Percentiles rank a stretch among this genome's conserved stretches.
These are phyloP conservation scores for Corythornis madagascariensis DNA, from an alignment of 2,113 vertebrate species.

Conservation along the genomic window DNA sequence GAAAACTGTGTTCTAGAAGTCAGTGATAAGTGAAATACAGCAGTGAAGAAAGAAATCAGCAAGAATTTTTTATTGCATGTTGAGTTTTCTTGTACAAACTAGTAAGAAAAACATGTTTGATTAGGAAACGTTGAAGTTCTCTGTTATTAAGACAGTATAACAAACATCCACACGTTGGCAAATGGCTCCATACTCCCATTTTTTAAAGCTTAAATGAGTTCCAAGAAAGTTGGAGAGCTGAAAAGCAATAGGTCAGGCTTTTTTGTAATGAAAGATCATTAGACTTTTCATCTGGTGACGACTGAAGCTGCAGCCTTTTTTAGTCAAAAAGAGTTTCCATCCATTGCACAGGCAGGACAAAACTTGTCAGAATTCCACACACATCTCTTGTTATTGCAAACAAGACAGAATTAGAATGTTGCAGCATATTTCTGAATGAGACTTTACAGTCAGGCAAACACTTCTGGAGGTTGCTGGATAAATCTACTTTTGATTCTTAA, in stretches of 20 bases:
- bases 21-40: background rate
- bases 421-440: background rate
- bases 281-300: background rate
- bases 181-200: background rate
- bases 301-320: background rate
- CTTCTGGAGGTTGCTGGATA: background rate
- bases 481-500: conserved; percentile 1
- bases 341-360: background rate
- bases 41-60: background rate
- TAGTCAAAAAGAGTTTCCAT: background rate
- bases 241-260: background rate
- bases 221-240: background rate
- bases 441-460: background rate
- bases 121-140: background rate
- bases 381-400: background rate
- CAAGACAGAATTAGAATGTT: background rate
- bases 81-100: background rate
- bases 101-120: background rate
- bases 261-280: background rate
- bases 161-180: background rate
- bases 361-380: conserved; percentile 23
- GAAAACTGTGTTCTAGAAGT: background rate
- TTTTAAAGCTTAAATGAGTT: background rate
- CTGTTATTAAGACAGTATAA: background rate
- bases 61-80: background rate